Evolutionary conservation across 1,140 invertebrate species (phyloP).

Genomic region (Latrodectus geometricus): DNA sequence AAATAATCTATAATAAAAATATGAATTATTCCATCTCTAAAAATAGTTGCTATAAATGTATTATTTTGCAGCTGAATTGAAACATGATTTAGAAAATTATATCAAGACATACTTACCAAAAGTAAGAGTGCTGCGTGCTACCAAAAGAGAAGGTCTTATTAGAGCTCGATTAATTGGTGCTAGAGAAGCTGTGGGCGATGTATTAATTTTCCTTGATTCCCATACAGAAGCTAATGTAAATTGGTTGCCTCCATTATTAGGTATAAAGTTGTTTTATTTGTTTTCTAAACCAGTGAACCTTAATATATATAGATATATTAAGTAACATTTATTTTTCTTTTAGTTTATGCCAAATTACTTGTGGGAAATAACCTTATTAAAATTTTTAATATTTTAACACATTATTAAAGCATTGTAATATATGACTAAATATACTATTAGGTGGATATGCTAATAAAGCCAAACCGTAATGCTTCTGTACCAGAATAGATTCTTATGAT

Average conservation of each 20-base stretch:
- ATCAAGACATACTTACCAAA: conserved; percentile 70
- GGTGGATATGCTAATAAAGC: too few species aligned
- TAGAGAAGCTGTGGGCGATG: conserved; percentile 88
- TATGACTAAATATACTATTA: too few species aligned
- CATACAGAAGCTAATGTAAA: conserved; percentile 92
- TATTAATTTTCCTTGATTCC: conserved; percentile 95
- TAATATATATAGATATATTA: too few species aligned
- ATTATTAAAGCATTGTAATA: too few species aligned
- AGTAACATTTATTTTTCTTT: too few species aligned
- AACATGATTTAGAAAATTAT: conserved; percentile 92
- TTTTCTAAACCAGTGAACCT: too few species aligned
- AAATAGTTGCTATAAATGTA: not conserved
- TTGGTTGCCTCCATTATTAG: conserved; percentile 92
- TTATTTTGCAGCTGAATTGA: conserved; percentile 77
- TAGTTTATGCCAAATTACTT: too few species aligned
- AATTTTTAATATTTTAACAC: too few species aligned
- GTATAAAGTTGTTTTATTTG: conserved; percentile 14
- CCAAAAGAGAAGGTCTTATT: conserved; percentile 91
- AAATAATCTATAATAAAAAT: not conserved
- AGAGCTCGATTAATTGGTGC: conserved; percentile 91
- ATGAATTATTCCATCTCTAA: not conserved
- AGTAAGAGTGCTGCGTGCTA: conserved; percentile 81
- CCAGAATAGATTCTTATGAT: too few species aligned
- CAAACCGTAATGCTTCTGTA: too few species aligned
- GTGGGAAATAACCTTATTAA: too few species aligned